Base-by-base conservation (phyloP, 2,797 vertebrate genomes). In the Kryptolebias ocellatus region DNA sequence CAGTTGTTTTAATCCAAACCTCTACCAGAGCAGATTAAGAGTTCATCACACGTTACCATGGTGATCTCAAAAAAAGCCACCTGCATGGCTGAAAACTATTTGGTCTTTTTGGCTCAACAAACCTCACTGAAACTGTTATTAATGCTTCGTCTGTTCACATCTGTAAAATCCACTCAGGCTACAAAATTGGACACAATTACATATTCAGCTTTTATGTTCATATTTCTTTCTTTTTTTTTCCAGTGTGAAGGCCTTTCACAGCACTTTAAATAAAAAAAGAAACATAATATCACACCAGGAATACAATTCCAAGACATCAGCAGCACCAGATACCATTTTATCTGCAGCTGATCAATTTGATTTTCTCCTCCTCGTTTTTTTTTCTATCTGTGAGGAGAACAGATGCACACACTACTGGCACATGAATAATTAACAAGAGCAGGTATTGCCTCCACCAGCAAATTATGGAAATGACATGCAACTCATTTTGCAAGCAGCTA, bases 381-480 rank as follows among this genome's bases (percentile, higher is more conserved):
- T 68, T 55, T 74, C 70, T 67, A 56, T 74, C 70, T 81, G 83
- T 76, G 57, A 66, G 45, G 55, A 52, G 72, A 89, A 84, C 84
- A 89, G 87, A 86, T 90, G 89, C 81, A 80, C 75, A 80, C 70
- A 85, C 80, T 70, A 78, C 78, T 81, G 74, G 72, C 71, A 72
- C 82, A 89, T 89, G 72, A 86, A 89, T 89, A 82, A 88, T 90
- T 88, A 87, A 87, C 63, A 67, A 66, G 37, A 60, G 62, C 18
- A 76, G 73, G 78, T 83, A 85, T 84, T 29, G 46, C 74, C 64
- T 76, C 66, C 60, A 70, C 61, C 68, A 57, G 50, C 69, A 68
- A 82, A 79, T 70, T 76, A 84, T 82, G 69, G 73, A 81, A 81
- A 83, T 74, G 70, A 88, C 74, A 86, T 73, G 74, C 80, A 79